Base-by-base conservation (phyloP, 1,140 invertebrate species). In the Papilio dardanus region DNA sequence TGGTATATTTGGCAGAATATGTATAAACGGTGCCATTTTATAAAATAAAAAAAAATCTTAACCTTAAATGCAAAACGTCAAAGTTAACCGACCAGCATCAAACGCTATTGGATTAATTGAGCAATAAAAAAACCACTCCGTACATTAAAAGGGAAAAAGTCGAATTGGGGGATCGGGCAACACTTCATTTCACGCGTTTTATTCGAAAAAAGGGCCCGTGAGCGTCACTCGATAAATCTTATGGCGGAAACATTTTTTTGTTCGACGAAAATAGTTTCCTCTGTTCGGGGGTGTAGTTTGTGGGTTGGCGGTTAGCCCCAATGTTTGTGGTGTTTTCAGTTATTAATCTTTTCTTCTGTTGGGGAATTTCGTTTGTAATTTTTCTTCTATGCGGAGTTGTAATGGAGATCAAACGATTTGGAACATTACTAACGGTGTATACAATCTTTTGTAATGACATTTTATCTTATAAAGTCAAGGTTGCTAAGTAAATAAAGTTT, bases 111-210 rank as follows among this genome's bases (percentile, higher is more conserved):
- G 77, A 84, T 84, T 88, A 88, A 88, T 89, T 88, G 85, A 85
- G 82, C 87, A 85, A 87, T 90, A 86, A 89, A 84, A 83, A 88
- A 86, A 85, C 79, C 77, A 81, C 79, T 80, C 54, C 78, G 73
- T 50, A 77, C 76, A 77, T 69, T 77, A 76, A 77, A 77, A 54
- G 69, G 42, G 76, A 54, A 80, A 79, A 82, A 78, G 75, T 40
- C 46, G 76, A 77, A 75, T 71, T 65, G 73, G 71, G 76, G 77
- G 74, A 69, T 79, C 71, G 80, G 85, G 88, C 85, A 90, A 89
- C 88, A 92, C 88, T 86, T 89, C 91, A 91, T 92, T 92, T 92
- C 88, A 90, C 89, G 89, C 91, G 81, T 87, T 91, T 92, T 91
- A 91, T 89, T 80, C 84, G 81, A 77, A 83, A 83, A 74, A 19